Conservation (phyloP, 2,797 vertebrate genomes). For the Silurus aristotelis region DNA sequence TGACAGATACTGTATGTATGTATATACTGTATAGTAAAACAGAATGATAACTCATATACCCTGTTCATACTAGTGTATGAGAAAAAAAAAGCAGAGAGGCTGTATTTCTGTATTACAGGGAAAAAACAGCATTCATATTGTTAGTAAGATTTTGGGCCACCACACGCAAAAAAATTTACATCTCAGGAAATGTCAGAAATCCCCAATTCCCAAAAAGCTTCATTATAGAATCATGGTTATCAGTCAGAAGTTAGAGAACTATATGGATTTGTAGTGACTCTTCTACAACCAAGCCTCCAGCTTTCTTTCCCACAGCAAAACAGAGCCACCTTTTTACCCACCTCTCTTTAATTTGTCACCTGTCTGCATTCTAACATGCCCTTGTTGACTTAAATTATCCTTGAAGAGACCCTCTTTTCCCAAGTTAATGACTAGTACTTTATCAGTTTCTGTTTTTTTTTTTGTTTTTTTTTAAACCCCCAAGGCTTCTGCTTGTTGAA, state of each 20-base stretch:
- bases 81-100: background rate
- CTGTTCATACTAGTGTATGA: background rate
- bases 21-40: background rate
- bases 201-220: background rate
- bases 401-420: background rate
- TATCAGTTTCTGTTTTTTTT: background rate
- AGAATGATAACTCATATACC: background rate
- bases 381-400: too few relatives aligned
- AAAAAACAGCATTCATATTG: background rate
- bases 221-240: background rate
- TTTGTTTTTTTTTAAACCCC: background rate
- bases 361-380: background rate
- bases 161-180: background rate
- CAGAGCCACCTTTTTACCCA: background rate
- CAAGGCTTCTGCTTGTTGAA: background rate
- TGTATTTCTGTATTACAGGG: background rate
- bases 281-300: background rate
- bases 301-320: background rate
- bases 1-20: background rate
- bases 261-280: background rate
- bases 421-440: slow-evolving; percentile 1
- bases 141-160: background rate
- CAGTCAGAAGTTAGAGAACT: background rate
- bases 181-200: background rate
- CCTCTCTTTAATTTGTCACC: background rate